Evolutionary conservation across 2,888 invertebrate species (phyloP).

Genomic region (Cataglyphis altisquamis): DNA sequence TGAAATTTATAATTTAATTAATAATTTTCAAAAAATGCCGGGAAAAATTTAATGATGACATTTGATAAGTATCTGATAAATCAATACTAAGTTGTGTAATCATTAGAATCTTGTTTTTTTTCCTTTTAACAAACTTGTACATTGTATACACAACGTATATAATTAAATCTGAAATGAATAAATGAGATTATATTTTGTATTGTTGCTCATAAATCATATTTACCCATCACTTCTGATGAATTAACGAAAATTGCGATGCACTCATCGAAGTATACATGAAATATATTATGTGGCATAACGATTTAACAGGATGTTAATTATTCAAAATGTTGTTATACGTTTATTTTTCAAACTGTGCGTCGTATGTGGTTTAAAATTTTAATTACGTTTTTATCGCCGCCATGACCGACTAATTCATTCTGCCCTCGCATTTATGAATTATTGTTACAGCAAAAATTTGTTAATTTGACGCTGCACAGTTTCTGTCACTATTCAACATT

Average conservation of each 20-base stretch:
- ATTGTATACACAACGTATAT: not conserved
- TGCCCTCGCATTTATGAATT: slow-evolving; percentile 15
- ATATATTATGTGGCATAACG: not conserved
- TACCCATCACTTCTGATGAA: not conserved
- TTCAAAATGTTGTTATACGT: slow-evolving; percentile 25
- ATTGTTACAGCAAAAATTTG: slow-evolving; percentile 31
- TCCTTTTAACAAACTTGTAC: not conserved
- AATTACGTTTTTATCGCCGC: slow-evolving; percentile 30
- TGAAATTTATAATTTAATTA: not conserved
- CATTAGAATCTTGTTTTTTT: not conserved
- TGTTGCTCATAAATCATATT: slow-evolving; percentile 22
- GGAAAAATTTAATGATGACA: not conserved
- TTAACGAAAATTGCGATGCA: slow-evolving; percentile 31
- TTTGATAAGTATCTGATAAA: not conserved
- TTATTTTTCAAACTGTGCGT: slow-evolving; percentile 2
- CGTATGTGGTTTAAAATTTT: slow-evolving; percentile 36
- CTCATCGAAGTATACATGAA: not conserved
- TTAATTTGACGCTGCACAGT: slow-evolving; percentile 4
- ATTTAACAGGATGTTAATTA: slow-evolving; percentile 35
- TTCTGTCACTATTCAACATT: slow-evolving; percentile 25
- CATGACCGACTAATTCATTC: slow-evolving; percentile 18
- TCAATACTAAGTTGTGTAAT: not conserved
- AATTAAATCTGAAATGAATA: slow-evolving; percentile 23
- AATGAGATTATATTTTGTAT: not conserved
- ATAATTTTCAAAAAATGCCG: not conserved